Percentiles rank a stretch among this genome's conserved stretches.
Evolutionary conservation across 1,140 invertebrate genomes (phyloP).

Genomic region (Drosophila ogumai): DNA sequence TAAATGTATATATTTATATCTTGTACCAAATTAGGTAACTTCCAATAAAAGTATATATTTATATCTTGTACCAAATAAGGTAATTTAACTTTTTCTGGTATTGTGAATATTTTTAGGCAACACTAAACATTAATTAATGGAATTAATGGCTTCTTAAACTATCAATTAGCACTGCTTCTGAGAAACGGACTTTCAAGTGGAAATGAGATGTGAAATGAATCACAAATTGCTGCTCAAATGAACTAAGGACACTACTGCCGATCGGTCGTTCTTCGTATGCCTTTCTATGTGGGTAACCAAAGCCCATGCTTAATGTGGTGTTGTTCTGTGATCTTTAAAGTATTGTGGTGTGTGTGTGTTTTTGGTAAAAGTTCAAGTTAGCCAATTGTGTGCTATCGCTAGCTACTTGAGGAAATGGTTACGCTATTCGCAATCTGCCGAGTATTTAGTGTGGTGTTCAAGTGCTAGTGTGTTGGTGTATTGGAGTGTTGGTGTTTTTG

Average conservation of each 20-base stretch:
- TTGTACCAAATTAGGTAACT: too few relatives aligned
- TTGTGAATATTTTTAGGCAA: not conserved
- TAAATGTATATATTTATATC: not conserved
- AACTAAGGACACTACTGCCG: slow-evolving; percentile 43
- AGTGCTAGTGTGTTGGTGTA: slow-evolving; percentile 24
- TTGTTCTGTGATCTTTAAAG: not conserved
- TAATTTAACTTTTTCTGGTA: not conserved
- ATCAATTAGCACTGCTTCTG: not conserved
- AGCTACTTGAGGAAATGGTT: slow-evolving; percentile 27
- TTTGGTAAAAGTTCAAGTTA: slow-evolving; percentile 50
- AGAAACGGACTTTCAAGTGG: slow-evolving; percentile 6
- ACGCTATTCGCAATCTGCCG: slow-evolving; percentile 27
- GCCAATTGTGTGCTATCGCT: slow-evolving; percentile 47
- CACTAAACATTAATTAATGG: not conserved
- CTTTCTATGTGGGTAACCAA: slow-evolving; percentile 34
- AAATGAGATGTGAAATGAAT: not conserved
- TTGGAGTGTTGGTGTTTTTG: slow-evolving; percentile 13
- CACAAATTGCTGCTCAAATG: slow-evolving; percentile 65
- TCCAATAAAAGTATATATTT: not conserved
- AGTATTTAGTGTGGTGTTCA: slow-evolving; percentile 19
- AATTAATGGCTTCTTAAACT: not conserved
- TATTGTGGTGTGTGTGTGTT: slow-evolving; percentile 15
- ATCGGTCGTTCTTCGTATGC: slow-evolving; percentile 64
- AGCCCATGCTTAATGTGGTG: slow-evolving; percentile 18
- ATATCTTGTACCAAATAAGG: not conserved